These are phyloP conservation scores for Phaetusa simplex DNA, from an alignment of 2,113 vertebrate genomes.

Conservation along the genomic window DNA sequence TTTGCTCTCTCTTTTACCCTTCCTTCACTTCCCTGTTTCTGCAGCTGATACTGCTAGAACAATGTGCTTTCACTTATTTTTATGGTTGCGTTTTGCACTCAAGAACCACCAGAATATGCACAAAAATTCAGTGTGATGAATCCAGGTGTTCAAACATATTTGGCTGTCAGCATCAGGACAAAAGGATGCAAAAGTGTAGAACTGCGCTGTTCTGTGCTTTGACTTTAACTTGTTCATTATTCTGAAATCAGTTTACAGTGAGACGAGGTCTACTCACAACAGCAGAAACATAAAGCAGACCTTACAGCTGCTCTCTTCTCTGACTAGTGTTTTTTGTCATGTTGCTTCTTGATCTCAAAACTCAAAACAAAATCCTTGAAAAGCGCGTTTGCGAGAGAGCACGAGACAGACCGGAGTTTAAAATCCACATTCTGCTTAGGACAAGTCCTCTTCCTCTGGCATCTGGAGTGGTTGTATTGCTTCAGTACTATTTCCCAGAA, in stretches of 20 bases:
- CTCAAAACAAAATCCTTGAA: neutral
- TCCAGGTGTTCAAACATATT: neutral
- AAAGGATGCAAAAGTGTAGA: neutral
- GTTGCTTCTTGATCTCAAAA: neutral
- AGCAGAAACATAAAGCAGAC: neutral
- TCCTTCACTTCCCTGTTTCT: neutral
- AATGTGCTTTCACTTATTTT: neutral
- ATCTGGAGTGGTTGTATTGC: slow-evolving; percentile 63
- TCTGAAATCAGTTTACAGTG: neutral
- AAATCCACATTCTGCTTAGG: neutral
- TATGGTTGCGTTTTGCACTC: neutral
- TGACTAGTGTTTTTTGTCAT: neutral
- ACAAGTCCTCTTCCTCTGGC: slow-evolving; percentile 58
- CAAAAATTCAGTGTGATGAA: neutral
- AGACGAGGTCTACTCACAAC: neutral
- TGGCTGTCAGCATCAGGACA: neutral
- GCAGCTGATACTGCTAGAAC: neutral
- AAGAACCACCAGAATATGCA: neutral
- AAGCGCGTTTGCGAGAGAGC: neutral
- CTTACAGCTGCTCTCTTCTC: neutral
- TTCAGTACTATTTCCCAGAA: slow-evolving; percentile 69
- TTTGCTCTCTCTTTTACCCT: neutral
- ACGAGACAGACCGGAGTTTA: neutral
- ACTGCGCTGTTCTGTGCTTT: neutral
- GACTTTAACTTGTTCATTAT: neutral